Conservation (phyloP, 2,888 invertebrate species). For the Drosophila kuntzei region DNA sequence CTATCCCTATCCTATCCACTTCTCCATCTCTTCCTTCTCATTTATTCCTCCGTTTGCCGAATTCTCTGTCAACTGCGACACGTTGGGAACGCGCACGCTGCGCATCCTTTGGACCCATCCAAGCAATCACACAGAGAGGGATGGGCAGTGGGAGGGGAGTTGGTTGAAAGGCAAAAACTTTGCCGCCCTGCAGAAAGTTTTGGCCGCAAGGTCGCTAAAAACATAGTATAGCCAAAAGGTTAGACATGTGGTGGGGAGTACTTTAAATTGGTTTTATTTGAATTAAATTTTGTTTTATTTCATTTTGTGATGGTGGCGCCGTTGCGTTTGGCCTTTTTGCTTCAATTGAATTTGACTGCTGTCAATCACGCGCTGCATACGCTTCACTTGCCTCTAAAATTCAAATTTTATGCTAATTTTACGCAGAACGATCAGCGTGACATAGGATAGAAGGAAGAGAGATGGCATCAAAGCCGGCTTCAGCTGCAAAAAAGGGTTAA, state of each 20-base stretch:
- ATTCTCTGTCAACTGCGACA: slow-evolving; percentile 53
- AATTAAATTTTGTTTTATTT: slow-evolving; percentile 80
- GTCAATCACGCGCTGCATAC: slow-evolving; percentile 80
- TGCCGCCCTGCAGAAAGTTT: slow-evolving; percentile 62
- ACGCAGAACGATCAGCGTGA: slow-evolving; percentile 67
- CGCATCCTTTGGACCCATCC: slow-evolving; percentile 40
- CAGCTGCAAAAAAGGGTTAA: slow-evolving; percentile 70
- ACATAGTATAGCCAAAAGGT: slow-evolving; percentile 58
- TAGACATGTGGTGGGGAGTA: slow-evolving; percentile 25
- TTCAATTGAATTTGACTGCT: slow-evolving; percentile 81
- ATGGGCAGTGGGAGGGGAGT: neutral
- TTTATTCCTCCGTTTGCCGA: neutral
- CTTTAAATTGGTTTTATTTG: slow-evolving; percentile 76
- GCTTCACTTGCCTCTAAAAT: slow-evolving; percentile 79
- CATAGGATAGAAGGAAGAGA: slow-evolving; percentile 22
- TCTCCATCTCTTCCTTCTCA: no score
- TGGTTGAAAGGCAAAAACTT: slow-evolving; percentile 49
- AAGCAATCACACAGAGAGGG: neutral
- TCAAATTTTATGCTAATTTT: slow-evolving; percentile 81
- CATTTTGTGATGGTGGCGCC: slow-evolving; percentile 43
- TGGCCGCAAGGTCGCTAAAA: slow-evolving; percentile 68
- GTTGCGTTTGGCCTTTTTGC: slow-evolving; percentile 53
- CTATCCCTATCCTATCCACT: neutral
- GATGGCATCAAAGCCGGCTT: slow-evolving; percentile 44
- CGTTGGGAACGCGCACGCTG: slow-evolving; percentile 37